Conservation (phyloP, 2,888 invertebrate species). For the Polydrusus pterygomalis region DNA sequence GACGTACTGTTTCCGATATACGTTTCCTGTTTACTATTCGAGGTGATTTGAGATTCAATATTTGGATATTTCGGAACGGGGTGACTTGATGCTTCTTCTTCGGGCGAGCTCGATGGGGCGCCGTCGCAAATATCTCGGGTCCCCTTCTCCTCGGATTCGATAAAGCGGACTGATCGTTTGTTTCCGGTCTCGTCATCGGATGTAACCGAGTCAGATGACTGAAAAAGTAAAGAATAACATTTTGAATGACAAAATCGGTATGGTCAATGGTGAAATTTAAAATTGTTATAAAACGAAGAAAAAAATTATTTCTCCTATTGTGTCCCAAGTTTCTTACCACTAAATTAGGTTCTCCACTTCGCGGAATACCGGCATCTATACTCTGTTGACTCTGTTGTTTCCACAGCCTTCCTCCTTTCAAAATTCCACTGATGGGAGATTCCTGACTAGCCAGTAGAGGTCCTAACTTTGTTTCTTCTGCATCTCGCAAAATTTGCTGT, state of each 20-base stretch:
- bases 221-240: slow-evolving; percentile 2
- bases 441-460: slow-evolving; percentile 35
- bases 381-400: slow-evolving; percentile 70
- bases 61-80: slow-evolving; percentile 56
- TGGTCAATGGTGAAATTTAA: too few species aligned
- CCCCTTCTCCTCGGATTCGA: slow-evolving; percentile 71
- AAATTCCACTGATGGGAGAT: slow-evolving; percentile 81
- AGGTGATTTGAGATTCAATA: slow-evolving; percentile 39
- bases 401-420: slow-evolving; percentile 87
- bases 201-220: slow-evolving; percentile 63
- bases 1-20: slow-evolving; percentile 40
- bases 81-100: slow-evolving; percentile 62
- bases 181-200: slow-evolving; percentile 73
- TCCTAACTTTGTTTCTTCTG: slow-evolving; percentile 55
- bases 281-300: too few species aligned
- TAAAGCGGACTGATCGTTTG: slow-evolving; percentile 80
- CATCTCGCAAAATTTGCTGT: slow-evolving; percentile 75
- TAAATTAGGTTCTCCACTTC: slow-evolving; percentile 40
- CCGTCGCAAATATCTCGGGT: slow-evolving; percentile 70
- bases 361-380: slow-evolving; percentile 54
- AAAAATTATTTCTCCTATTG: too few species aligned
- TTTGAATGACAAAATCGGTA: background rate
- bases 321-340: slow-evolving; percentile 57
- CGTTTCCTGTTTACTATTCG: slow-evolving; percentile 52
- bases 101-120: slow-evolving; percentile 67